A percentile compares a stretch with the other conserved stretches of the same genome.
Evolutionary conservation across 2,797 vertebrate genomes (phyloP).

Genomic region (Cryptoprocta ferox): DNA sequence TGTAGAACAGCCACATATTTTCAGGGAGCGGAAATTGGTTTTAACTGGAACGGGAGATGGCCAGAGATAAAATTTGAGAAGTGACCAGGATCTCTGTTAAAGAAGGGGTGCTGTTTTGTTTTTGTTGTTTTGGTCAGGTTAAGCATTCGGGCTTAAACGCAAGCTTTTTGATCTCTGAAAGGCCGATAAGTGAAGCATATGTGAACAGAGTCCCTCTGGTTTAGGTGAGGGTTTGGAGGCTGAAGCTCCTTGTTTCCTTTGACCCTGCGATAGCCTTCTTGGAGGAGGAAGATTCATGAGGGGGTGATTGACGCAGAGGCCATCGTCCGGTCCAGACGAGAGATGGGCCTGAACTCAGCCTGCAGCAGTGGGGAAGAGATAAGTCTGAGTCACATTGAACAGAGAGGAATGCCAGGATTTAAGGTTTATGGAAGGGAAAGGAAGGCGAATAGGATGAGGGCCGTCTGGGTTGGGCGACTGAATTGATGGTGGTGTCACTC

Average conservation of each 20-base stretch:
- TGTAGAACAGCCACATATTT: neutral
- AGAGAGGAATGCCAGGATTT: neutral
- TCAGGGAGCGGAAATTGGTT: neutral
- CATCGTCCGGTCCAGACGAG: neutral
- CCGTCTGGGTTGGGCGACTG: neutral
- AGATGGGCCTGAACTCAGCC: neutral
- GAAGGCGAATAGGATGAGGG: no score
- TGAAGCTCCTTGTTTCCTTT: neutral
- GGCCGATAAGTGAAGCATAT: neutral
- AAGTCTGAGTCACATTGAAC: neutral
- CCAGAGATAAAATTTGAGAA: neutral
- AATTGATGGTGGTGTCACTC: neutral
- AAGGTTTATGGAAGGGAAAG: neutral
- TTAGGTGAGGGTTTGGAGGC: neutral
- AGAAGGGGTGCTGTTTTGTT: neutral
- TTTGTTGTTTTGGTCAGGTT: neutral
- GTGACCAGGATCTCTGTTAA: neutral
- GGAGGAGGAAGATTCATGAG: neutral
- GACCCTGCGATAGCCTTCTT: neutral
- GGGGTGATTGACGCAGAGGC: neutral
- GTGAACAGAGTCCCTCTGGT: neutral
- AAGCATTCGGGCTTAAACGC: constrained; percentile 15
- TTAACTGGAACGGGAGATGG: neutral
- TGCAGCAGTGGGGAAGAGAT: neutral
- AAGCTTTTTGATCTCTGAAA: neutral